These are phyloP conservation scores for Pseudeuparius sepicola DNA, from an alignment of 2,888 invertebrate species.

Conservation along the genomic window DNA sequence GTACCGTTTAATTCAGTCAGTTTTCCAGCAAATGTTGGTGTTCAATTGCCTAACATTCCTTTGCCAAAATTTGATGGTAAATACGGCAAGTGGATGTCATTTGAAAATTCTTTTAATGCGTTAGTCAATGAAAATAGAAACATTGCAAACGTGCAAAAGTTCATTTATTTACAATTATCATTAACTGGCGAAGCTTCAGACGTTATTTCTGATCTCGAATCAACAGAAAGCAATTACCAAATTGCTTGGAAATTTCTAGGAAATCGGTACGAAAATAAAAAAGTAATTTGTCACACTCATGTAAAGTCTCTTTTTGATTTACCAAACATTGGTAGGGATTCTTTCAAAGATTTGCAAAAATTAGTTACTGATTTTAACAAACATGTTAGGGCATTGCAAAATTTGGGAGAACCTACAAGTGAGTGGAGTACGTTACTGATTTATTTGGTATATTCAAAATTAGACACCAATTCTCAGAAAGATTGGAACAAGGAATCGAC, in stretches of 20 bases:
- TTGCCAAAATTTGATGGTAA: constrained; percentile 1
- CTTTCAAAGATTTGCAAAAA: background rate
- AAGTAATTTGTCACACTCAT: background rate
- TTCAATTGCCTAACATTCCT: background rate
- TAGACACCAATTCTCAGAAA: background rate
- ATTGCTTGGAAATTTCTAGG: background rate
- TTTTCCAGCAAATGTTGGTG: background rate
- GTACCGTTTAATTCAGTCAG: too few species aligned
- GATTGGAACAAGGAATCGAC: background rate
- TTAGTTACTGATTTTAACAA: background rate
- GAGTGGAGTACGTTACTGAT: constrained; percentile 1
- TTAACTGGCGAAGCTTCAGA: background rate
- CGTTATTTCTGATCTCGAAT: background rate
- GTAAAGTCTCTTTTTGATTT: background rate
- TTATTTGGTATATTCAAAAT: background rate
- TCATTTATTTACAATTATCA: background rate
- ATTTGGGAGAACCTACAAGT: background rate
- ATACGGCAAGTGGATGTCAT: background rate
- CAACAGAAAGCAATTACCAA: background rate
- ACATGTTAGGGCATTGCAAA: constrained; percentile 1
- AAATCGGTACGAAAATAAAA: background rate
- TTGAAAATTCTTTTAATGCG: background rate
- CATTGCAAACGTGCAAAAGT: background rate
- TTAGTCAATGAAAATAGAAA: background rate
- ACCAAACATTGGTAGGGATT: background rate